Evolutionary conservation across 2,888 invertebrate genomes (phyloP).

Genomic region (Galerucella nymphaeae): DNA sequence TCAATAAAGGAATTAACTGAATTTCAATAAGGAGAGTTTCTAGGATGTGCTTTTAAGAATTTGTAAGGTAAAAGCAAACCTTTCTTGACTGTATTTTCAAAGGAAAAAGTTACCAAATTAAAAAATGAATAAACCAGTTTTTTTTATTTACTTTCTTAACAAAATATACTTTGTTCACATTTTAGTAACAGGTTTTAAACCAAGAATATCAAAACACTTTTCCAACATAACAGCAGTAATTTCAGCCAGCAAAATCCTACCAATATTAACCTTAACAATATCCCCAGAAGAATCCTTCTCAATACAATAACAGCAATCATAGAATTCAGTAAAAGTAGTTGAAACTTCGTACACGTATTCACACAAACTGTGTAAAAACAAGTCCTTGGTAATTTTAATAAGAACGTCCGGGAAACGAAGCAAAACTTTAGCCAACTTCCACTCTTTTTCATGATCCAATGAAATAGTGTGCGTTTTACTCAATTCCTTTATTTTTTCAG

Average conservation of each 20-base stretch:
- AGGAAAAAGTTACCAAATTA: too few relatives aligned
- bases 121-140: too few relatives aligned
- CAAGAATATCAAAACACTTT: conserved; percentile 89
- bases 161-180: too few relatives aligned
- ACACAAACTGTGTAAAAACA: conserved; percentile 88
- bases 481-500: conserved; percentile 72
- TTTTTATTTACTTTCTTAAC: too few relatives aligned
- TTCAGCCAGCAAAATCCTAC: conserved; percentile 91
- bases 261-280: conserved; percentile 84
- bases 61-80: too few relatives aligned
- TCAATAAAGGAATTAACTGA: conserved; percentile 71
- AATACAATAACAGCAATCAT: conserved; percentile 97
- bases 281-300: conserved; percentile 88
- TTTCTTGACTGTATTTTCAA: too few relatives aligned
- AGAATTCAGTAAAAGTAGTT: conserved; percentile 95
- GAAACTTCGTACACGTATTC: conserved; percentile 96
- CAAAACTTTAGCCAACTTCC: conserved; percentile 91
- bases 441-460: conserved; percentile 91
- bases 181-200: conserved; percentile 89
- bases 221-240: conserved; percentile 89
- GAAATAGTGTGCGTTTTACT: conserved; percentile 72
- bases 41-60: too few relatives aligned
- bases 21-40: too few relatives aligned
- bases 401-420: conserved; percentile 90
- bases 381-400: conserved; percentile 82